A percentile compares a stretch with the other conserved stretches of the same genome.
Evolutionary conservation across 1,140 invertebrate genomes (phyloP).

Genomic region (Arion vulgaris): DNA sequence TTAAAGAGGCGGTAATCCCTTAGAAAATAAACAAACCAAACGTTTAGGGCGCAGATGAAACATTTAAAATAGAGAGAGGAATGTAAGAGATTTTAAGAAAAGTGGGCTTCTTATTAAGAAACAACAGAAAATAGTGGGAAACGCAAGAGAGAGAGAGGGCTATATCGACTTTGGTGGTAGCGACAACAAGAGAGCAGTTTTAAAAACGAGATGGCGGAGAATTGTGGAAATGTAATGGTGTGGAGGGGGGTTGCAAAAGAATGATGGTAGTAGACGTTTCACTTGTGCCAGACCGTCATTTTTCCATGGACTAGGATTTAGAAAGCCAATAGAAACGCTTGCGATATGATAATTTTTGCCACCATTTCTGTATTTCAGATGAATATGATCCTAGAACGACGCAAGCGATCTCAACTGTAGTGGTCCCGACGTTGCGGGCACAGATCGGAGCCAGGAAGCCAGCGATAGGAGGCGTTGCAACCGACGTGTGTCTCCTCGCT

Average conservation of each 20-base stretch:
- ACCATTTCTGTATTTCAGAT: constrained; percentile 38
- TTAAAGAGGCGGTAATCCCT: too few relatives aligned
- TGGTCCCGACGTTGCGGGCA: background rate
- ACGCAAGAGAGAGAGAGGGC: background rate
- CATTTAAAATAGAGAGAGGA: too few relatives aligned
- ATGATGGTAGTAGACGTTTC: background rate
- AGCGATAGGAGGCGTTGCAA: constrained; percentile 1
- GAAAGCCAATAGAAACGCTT: constrained; percentile 32
- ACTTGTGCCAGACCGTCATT: background rate
- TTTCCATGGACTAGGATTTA: constrained; percentile 1
- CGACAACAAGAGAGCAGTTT: background rate
- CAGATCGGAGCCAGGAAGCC: background rate
- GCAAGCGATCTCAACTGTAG: constrained; percentile 5
- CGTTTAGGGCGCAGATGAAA: too few relatives aligned
- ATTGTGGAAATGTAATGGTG: background rate
- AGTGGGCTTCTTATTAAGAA: too few relatives aligned
- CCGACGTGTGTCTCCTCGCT: background rate
- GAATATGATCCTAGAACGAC: background rate
- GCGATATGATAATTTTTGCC: constrained; percentile 33
- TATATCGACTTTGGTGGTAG: background rate
- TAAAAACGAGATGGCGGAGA: background rate
- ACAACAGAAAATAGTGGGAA: too few relatives aligned
- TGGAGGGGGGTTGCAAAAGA: background rate
- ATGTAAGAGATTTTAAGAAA: too few relatives aligned
- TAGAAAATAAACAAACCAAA: too few relatives aligned